phyloP scores from a whole-genome alignment of 2,113 vertebrate species.

The cat (Felis catus) region DNA sequence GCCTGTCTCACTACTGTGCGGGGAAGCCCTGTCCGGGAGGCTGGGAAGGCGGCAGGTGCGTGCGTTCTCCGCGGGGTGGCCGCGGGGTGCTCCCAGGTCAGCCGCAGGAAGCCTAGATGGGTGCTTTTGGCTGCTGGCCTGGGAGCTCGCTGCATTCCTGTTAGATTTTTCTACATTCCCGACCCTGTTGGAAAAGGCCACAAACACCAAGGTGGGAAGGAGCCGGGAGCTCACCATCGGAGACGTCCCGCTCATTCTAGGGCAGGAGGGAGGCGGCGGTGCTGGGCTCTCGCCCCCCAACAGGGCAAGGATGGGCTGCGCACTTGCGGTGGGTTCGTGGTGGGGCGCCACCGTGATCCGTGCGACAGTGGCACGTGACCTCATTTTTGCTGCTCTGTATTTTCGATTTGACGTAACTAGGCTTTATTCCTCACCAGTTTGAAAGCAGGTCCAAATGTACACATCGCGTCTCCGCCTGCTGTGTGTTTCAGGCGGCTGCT shows the following conservation, averaged over 20 bases:
- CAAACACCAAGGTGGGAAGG: neutral
- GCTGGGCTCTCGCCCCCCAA: neutral
- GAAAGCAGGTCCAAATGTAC: neutral
- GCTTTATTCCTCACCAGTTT: neutral
- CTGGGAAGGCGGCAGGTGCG: conserved; percentile 59
- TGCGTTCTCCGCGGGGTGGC: neutral
- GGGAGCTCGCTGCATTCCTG: neutral
- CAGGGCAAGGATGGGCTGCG: neutral
- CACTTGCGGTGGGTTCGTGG: neutral
- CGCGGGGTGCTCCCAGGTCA: conserved; percentile 27
- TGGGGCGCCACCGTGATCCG: neutral
- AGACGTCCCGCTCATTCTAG: neutral
- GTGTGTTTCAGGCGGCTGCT: neutral
- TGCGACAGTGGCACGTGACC: too few species aligned
- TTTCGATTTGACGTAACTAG: neutral
- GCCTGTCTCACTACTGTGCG: conserved; percentile 62
- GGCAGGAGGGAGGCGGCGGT: neutral
- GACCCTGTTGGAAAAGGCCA: neutral
- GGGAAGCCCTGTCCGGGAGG: neutral
- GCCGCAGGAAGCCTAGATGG: conserved; percentile 37
- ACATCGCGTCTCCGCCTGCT: neutral
- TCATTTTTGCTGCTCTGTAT: neutral
- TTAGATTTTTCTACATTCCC: neutral
- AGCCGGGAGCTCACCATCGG: neutral
- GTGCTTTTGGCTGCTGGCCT: conserved; percentile 37